These are phyloP conservation scores for Lycophotia porphyrea DNA, from an alignment of 2,888 invertebrate genomes.

Conservation along the genomic window DNA sequence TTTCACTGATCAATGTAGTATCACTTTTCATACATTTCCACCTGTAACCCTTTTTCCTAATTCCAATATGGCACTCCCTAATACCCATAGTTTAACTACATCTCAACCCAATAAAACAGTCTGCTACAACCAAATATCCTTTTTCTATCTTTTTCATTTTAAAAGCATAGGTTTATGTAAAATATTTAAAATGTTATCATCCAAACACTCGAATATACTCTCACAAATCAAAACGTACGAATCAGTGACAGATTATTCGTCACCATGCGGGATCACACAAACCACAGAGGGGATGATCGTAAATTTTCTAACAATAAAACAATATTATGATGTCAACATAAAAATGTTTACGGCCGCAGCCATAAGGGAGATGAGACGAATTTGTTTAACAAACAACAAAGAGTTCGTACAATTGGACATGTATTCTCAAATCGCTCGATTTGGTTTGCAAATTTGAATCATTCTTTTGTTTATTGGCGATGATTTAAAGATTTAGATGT, in stretches of 20 bases:
- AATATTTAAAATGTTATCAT: not conserved
- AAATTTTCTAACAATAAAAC: slow-evolving; percentile 77
- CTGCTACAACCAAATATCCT: not conserved
- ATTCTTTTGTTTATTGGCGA: slow-evolving; percentile 36
- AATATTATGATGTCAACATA: slow-evolving; percentile 79
- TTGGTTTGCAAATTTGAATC: slow-evolving; percentile 44
- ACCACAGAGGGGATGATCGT: slow-evolving; percentile 62
- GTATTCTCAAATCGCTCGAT: slow-evolving; percentile 41
- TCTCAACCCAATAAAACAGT: not conserved
- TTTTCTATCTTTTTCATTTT: not conserved
- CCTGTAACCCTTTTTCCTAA: not conserved
- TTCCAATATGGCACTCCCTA: not conserved
- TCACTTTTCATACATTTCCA: not conserved
- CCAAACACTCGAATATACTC: slow-evolving; percentile 17
- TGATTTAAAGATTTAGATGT: not conserved
- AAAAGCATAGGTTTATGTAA: not conserved
- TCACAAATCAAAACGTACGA: slow-evolving; percentile 35
- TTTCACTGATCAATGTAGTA: not conserved
- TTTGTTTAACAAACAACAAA: slow-evolving; percentile 48
- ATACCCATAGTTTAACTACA: not conserved
- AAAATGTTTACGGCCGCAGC: slow-evolving; percentile 78
- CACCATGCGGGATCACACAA: slow-evolving; percentile 43
- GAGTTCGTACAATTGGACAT: slow-evolving; percentile 26
- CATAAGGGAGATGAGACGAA: slow-evolving; percentile 74
- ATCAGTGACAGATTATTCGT: slow-evolving; percentile 43